These are phyloP conservation scores for Chondrilla cf. caribensis DNA, from an alignment of 37 sponge, comb jelly and placozoan species.

Conservation along the genomic window DNA sequence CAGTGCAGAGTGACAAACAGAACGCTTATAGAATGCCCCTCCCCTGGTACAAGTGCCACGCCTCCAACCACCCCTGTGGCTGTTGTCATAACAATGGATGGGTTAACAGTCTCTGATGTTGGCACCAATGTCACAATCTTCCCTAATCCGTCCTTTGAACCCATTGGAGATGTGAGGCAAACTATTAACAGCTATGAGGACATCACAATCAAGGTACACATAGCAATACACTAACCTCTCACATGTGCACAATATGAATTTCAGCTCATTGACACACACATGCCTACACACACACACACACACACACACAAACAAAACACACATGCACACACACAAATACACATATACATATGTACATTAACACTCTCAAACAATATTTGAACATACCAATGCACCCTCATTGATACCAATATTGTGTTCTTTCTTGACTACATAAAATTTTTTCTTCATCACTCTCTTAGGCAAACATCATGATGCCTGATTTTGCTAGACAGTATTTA, in stretches of 20 bases:
- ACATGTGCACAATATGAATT: too few species aligned
- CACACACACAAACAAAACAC: slow-evolving; percentile 9
- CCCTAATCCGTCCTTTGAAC: background rate
- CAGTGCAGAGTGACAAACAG: background rate
- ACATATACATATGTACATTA: too few species aligned
- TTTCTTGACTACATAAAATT: too few species aligned
- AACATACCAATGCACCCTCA: too few species aligned
- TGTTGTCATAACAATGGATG: background rate
- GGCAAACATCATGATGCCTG: background rate
- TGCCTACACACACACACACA: slow-evolving; percentile 21
- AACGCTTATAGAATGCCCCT: background rate
- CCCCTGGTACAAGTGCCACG: background rate
- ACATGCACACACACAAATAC: background rate
- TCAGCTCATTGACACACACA: background rate
- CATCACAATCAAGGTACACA: slow-evolving; percentile 1
- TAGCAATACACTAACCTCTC: too few species aligned
- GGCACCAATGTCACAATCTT: background rate
- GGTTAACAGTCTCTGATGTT: background rate
- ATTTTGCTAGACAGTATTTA: background rate
- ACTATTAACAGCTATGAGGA: background rate
- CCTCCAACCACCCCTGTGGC: background rate
- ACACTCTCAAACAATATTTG: too few species aligned
- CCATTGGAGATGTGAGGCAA: background rate
- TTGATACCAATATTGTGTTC: too few species aligned
- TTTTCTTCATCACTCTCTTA: background rate